phyloP scores from a whole-genome alignment of 2,797 vertebrate genomes.

The Prunella strophiata region DNA sequence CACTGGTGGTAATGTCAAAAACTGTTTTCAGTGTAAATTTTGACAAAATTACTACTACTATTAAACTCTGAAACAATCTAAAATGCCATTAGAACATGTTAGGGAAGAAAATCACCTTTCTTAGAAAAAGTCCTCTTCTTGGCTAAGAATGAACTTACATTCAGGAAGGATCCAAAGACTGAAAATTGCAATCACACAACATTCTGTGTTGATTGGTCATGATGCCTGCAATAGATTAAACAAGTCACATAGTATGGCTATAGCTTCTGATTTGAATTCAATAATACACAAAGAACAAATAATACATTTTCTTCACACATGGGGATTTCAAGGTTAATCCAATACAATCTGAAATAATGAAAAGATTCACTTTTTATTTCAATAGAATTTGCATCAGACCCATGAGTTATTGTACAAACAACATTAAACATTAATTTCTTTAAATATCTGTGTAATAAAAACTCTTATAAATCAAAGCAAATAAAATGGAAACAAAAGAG shows the following conservation, averaged over 20 bases:
- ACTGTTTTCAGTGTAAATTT: not conserved
- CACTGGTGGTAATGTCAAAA: not conserved
- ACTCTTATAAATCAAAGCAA: not conserved
- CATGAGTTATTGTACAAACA: constrained; percentile 5
- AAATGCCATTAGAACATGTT: not conserved
- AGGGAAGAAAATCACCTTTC: not conserved
- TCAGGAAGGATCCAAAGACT: not conserved
- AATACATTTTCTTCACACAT: not conserved
- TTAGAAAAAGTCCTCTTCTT: not conserved
- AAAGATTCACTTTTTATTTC: constrained; percentile 19
- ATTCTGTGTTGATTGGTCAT: not conserved
- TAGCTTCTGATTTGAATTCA: not conserved
- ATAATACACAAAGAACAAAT: not conserved
- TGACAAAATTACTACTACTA: not conserved
- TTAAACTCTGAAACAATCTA: not conserved
- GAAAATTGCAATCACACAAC: not conserved
- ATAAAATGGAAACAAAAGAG: not conserved
- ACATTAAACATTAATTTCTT: constrained; percentile 47
- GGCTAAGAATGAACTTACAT: not conserved
- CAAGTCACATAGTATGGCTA: not conserved
- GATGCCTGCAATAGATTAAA: not conserved
- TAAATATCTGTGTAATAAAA: constrained; percentile 23
- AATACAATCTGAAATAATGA: constrained; percentile 18
- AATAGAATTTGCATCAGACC: constrained; percentile 1
- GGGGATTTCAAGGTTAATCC: constrained; percentile 12